Evolutionary conservation across 2,797 vertebrate species (phyloP).

Genomic region (Pachyuromys duprasi): DNA sequence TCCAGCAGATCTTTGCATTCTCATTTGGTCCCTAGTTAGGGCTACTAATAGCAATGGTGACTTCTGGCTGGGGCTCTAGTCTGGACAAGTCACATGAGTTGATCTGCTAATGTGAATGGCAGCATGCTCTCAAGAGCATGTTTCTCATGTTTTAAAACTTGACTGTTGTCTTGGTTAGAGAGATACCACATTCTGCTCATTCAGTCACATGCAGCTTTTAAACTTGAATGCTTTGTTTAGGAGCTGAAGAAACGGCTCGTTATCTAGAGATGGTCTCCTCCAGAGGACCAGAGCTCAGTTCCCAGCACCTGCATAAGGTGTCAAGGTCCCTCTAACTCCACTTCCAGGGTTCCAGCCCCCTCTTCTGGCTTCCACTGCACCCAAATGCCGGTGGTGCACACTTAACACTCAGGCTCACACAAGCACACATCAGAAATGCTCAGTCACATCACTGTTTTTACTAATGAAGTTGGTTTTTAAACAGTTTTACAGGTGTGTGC

Average conservation of each 20-base stretch:
- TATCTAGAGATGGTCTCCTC: neutral
- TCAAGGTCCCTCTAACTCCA: neutral
- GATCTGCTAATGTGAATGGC: neutral
- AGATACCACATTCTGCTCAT: neutral
- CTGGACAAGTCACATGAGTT: neutral
- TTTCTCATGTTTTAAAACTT: constrained; percentile 27
- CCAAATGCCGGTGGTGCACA: neutral
- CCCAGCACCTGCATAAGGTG: no score
- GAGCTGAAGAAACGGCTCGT: neutral
- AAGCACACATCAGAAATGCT: neutral
- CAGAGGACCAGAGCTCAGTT: neutral
- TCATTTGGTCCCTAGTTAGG: neutral
- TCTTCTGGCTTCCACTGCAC: neutral
- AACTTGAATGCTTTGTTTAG: neutral
- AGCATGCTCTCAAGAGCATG: neutral
- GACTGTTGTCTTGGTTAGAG: constrained; percentile 51
- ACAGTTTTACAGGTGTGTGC: neutral
- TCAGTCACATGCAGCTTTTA: constrained; percentile 6
- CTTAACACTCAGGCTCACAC: neutral
- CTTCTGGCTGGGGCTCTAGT: neutral
- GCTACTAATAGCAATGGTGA: neutral
- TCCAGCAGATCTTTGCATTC: neutral
- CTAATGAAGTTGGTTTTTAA: neutral
- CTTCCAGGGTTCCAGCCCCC: neutral
- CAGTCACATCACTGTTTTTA: neutral